Base-by-base conservation (phyloP, 2,888 invertebrate genomes). In the Sisyra terminalis region DNA sequence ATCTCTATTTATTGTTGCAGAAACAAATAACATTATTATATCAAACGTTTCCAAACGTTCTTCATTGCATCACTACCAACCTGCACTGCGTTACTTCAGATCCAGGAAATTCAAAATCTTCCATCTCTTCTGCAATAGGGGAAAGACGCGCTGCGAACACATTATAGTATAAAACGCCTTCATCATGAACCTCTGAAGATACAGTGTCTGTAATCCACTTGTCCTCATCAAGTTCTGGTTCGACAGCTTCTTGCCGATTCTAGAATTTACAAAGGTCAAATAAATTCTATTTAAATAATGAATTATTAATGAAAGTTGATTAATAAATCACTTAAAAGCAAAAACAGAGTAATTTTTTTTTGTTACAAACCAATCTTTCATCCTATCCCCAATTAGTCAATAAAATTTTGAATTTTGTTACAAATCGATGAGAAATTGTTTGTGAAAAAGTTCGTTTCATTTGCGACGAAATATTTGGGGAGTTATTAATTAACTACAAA, bases 101-200 rank as follows among this genome's bases (percentile, higher is more conserved):
- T 32, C 45, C 45, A 9, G 38, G 44, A 34, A 34, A 43, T 34
- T 47, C 47, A 31, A 43, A 45, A 31, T 46, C 46, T 18, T 41
- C 41, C n/a, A 34, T 32, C 56, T 75, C 75, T 53, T 75, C 75
- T 16, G 71, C 59, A 44, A 75, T 75, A 1, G 75, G 74, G 40
- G 73, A 73, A 11, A 75, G 51, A 1, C 71, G 71, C 1, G 69
- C 65, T 14, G 71, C 70, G 48, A 70, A 73, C 14, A 67, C 61
- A 49, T 71, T 71, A 49, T 74, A 75, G 48, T 63, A 60, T 16
- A 60, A 54, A 45, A 60, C 57, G 10, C 65, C 54, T 18, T 59
- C 57, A 37, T 54, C 56, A 13, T 44, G 47, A 10, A 54, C 51
- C 31, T 57, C 56, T 34, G 50, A 46, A n/a, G 49, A 47, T 3